phyloP scores from a whole-genome alignment of 2,888 invertebrate species.

The Drosophila algonquin region DNA sequence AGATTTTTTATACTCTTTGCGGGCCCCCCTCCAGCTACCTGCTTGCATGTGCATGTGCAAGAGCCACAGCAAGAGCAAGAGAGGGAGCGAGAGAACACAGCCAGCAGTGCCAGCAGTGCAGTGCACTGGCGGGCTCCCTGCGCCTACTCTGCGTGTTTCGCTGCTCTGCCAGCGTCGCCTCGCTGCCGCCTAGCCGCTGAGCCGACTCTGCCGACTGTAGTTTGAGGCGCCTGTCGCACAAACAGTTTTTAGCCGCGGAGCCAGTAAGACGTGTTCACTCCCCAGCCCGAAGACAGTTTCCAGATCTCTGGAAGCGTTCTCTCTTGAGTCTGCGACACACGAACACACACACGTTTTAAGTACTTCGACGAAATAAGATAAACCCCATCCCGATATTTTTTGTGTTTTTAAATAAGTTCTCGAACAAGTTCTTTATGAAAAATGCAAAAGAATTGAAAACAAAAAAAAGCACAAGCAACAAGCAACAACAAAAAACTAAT shows the following conservation, averaged over 20 bases:
- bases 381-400: constrained; percentile 50
- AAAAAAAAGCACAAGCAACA: background rate
- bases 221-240: constrained; percentile 48
- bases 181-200: constrained; percentile 5
- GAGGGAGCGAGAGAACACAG: constrained; percentile 25
- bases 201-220: constrained; percentile 32
- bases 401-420: constrained; percentile 74
- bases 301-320: constrained; percentile 39
- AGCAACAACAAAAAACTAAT: constrained; percentile 19
- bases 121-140: constrained; percentile 46
- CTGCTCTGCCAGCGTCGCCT: constrained; percentile 19
- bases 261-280: constrained; percentile 84
- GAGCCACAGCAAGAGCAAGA: constrained; percentile 27
- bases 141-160: constrained; percentile 34
- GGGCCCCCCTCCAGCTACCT: constrained; percentile 55
- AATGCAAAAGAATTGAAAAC: constrained; percentile 61
- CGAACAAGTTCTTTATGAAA: constrained; percentile 59
- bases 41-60: constrained; percentile 59
- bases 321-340: constrained; percentile 70
- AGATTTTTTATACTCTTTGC: constrained; percentile 42
- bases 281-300: constrained; percentile 48
- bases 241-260: constrained; percentile 83
- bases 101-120: constrained; percentile 13
- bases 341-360: constrained; percentile 76
- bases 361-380: constrained; percentile 60